These are phyloP conservation scores for Antennarius maculatus DNA, from an alignment of 2,797 vertebrate genomes.

Conservation along the genomic window DNA sequence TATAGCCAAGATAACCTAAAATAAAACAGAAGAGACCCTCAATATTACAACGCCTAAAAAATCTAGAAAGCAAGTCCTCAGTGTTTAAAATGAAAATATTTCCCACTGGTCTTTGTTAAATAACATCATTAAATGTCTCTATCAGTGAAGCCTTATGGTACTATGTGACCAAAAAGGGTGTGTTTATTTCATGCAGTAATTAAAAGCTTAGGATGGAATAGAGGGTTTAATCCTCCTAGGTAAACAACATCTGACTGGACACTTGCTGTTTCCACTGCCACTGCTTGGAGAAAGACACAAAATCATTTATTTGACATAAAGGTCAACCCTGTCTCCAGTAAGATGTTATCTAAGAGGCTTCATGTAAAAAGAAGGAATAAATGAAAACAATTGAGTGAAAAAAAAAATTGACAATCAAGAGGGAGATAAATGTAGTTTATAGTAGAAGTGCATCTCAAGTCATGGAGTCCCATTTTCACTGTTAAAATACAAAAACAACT, in stretches of 20 bases:
- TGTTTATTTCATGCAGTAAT: conserved; percentile 21
- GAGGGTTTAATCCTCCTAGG: conserved; percentile 7
- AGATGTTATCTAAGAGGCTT: neutral
- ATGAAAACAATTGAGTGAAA: neutral
- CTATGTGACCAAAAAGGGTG: conserved; percentile 8
- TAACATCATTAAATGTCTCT: conserved; percentile 9
- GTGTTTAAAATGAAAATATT: conserved; percentile 1
- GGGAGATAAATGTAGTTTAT: too few species aligned
- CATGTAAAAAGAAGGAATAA: conserved; percentile 17
- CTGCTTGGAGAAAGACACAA: conserved; percentile 30
- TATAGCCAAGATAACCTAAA: conserved; percentile 95
- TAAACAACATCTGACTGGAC: conserved; percentile 39
- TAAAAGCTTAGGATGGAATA: conserved; percentile 14
- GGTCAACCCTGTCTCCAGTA: neutral
- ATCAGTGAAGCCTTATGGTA: conserved; percentile 13
- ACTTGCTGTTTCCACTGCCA: conserved; percentile 36
- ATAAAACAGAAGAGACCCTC: conserved; percentile 13
- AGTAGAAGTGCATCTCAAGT: too few species aligned
- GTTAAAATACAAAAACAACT: too few species aligned
- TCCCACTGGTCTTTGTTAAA: conserved; percentile 9
- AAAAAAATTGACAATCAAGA: too few species aligned
- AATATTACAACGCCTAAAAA: neutral
- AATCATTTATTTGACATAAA: conserved; percentile 44
- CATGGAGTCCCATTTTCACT: too few species aligned
- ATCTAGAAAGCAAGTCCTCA: conserved; percentile 5